Percentiles rank a stretch among this genome's conserved stretches.
These are phyloP conservation scores for Amphiduros pacificus DNA, from an alignment of 2,888 invertebrate genomes.

Conservation along the genomic window DNA sequence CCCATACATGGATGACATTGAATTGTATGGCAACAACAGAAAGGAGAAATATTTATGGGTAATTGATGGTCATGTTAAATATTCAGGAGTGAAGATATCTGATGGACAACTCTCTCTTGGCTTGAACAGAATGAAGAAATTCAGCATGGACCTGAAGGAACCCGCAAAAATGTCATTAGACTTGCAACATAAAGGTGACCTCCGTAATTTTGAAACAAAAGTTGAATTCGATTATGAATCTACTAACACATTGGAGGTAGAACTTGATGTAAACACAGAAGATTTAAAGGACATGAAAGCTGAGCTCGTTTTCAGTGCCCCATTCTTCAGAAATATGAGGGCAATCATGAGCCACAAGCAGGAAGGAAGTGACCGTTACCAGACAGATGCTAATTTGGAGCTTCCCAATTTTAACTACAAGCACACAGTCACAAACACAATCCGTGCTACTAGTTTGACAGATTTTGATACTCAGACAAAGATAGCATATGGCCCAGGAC, in stretches of 20 bases:
- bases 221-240: neutral
- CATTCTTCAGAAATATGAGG: neutral
- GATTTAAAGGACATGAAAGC: neutral
- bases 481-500: slow-evolving; percentile 4
- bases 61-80: neutral
- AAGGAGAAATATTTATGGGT: neutral
- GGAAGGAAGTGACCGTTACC: neutral
- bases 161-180: neutral
- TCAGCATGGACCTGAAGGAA: neutral
- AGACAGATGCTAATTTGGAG: neutral
- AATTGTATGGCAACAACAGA: neutral
- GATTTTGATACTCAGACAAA: slow-evolving; percentile 10
- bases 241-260: neutral
- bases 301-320: neutral
- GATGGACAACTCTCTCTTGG: neutral
- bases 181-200: neutral
- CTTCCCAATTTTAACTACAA: neutral
- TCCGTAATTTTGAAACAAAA: neutral
- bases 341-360: neutral
- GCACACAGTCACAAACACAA: neutral
- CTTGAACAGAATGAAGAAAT: neutral
- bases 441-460: neutral
- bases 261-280: neutral
- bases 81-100: neutral
- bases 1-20: neutral